phyloP scores from a whole-genome alignment of 2,113 vertebrate genomes.

The Amphilophus citrinellus region DNA sequence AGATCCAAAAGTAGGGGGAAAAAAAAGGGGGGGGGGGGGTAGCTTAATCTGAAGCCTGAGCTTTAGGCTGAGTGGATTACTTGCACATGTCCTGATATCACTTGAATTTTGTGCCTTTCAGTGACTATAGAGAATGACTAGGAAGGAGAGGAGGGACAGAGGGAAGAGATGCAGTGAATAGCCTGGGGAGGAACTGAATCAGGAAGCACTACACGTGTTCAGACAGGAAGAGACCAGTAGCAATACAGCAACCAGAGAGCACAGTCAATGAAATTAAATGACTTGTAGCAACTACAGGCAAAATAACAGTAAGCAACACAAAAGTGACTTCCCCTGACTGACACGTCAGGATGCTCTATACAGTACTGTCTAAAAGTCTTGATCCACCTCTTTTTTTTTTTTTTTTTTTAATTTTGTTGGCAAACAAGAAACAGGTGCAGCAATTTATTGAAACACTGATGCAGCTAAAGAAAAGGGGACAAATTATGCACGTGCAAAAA shows the following conservation, averaged over 20 bases:
- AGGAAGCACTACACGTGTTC: no score
- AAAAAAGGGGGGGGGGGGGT: background rate
- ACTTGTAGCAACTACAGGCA: no score
- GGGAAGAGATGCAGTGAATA: background rate
- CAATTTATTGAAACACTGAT: background rate
- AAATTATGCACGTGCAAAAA: background rate
- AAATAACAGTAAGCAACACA: no score
- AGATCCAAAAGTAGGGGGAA: background rate
- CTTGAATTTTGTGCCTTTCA: background rate
- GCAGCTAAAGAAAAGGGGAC: background rate
- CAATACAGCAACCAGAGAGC: no score
- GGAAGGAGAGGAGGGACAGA: background rate
- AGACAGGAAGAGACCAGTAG: no score
- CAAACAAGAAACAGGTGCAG: no score
- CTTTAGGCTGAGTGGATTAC: background rate
- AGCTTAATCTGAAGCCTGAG: background rate
- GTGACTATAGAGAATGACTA: background rate
- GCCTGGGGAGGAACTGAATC: background rate
- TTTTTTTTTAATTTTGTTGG: no score
- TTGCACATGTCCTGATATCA: fast-evolving
- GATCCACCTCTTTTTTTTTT: background rate
- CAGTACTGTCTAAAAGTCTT: background rate
- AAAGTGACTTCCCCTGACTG: background rate
- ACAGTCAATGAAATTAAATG: no score
- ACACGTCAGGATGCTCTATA: background rate